Conservation (phyloP, 1,140 invertebrate species). For the Triops longicaudatus region DNA sequence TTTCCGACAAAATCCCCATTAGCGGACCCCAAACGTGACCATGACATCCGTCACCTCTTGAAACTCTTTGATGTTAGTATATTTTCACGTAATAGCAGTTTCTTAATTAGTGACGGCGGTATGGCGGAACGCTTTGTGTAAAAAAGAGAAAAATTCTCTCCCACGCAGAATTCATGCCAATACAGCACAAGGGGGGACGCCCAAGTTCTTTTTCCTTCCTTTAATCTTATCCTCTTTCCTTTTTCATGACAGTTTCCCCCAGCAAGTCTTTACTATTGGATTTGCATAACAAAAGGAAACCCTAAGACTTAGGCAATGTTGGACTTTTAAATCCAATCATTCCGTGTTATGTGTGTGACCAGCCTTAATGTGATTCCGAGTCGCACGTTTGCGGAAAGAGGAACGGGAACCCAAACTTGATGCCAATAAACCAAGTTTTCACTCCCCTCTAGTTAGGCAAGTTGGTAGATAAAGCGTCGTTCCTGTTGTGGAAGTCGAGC, state of each 20-base stretch:
- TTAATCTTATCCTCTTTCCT: background rate
- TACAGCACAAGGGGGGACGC: background rate
- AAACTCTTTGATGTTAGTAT: background rate
- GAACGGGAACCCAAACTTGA: background rate
- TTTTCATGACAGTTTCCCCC: background rate
- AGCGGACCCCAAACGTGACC: background rate
- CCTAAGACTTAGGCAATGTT: background rate
- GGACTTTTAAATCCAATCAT: slow-evolving; percentile 11
- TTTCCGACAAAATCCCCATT: background rate
- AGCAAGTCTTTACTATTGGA: background rate
- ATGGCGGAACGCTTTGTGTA: background rate
- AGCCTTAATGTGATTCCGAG: background rate
- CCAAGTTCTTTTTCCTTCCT: background rate
- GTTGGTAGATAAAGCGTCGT: no score
- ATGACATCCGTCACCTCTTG: background rate
- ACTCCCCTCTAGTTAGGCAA: background rate
- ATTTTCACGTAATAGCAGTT: background rate
- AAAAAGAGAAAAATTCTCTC: background rate
- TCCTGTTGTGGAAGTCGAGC: no score
- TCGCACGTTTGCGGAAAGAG: background rate
- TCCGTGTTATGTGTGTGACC: background rate
- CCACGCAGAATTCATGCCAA: background rate
- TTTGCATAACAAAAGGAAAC: slow-evolving; percentile 10
- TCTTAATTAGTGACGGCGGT: background rate
- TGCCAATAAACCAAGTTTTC: background rate